phyloP scores from a whole-genome alignment of 2,113 vertebrate genomes.

The Pithys albifrons region DNA sequence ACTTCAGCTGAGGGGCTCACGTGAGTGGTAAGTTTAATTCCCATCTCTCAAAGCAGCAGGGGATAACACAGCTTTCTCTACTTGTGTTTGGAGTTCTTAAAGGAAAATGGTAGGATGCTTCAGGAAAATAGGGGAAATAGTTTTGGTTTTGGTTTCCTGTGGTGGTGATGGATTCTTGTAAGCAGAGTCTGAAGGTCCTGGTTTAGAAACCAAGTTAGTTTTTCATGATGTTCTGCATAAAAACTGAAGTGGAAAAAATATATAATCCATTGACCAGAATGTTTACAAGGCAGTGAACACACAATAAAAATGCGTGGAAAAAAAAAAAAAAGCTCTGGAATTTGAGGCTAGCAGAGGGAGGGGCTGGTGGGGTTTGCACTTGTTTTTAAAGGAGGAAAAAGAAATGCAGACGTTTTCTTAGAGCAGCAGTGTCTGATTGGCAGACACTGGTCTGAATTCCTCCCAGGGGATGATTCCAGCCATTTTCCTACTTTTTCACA shows the following conservation, averaged over 20 bases:
- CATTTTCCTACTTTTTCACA: neutral
- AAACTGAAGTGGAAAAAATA: accelerated
- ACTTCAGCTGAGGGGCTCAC: neutral
- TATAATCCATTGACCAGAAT: neutral
- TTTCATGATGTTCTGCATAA: neutral
- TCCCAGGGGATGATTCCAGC: neutral
- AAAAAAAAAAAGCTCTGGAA: neutral
- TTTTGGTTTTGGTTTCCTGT: conserved; percentile 49
- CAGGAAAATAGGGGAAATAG: neutral
- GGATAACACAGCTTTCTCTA: neutral
- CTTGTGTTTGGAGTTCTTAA: neutral
- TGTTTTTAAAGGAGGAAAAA: conserved; percentile 9
- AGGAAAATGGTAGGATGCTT: conserved; percentile 5
- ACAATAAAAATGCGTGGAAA: neutral
- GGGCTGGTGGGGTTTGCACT: neutral
- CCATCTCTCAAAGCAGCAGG: neutral
- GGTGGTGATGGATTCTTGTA: neutral
- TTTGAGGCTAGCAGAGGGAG: neutral
- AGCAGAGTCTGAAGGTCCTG: neutral
- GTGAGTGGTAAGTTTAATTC: neutral
- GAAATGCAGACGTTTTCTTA: neutral
- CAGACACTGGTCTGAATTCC: neutral
- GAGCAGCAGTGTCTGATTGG: neutral
- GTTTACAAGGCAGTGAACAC: neutral
- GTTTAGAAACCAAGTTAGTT: neutral